phyloP scores from a whole-genome alignment of 2,888 invertebrate genomes.

The Microdon myrmicae region DNA sequence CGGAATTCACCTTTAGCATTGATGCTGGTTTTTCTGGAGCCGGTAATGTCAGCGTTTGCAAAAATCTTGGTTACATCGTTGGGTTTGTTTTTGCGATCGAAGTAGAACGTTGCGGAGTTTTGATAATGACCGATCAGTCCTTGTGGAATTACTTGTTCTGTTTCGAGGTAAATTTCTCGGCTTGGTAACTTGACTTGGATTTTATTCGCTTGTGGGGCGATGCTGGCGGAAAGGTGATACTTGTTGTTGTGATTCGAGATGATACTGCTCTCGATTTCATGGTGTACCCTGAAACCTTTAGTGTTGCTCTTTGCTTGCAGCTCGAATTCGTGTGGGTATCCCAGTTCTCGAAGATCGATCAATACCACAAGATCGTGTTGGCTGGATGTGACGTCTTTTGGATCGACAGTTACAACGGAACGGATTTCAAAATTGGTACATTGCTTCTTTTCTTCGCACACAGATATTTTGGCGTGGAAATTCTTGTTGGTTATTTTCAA shows the following conservation, averaged over 20 bases:
- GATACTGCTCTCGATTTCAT: constrained; percentile 78
- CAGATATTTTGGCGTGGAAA: constrained; percentile 76
- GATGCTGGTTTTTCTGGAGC: constrained; percentile 67
- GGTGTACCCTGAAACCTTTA: constrained; percentile 71
- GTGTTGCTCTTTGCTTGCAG: constrained; percentile 74
- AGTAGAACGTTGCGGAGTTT: constrained; percentile 73
- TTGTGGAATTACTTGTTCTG: constrained; percentile 68
- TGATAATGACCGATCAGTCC: constrained; percentile 72
- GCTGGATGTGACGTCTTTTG: constrained; percentile 62
- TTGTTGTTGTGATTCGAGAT: constrained; percentile 76
- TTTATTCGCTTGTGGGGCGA: constrained; percentile 73
- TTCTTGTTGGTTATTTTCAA: constrained; percentile 78
- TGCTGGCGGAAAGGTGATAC: constrained; percentile 76
- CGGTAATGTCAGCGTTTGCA: constrained; percentile 69
- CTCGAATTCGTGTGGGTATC: constrained; percentile 79
- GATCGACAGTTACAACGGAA: constrained; percentile 57
- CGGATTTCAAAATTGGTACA: constrained; percentile 76
- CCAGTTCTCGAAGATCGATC: constrained; percentile 79
- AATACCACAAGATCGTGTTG: constrained; percentile 74
- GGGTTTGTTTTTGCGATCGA: constrained; percentile 78
- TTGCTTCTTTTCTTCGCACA: constrained; percentile 82
- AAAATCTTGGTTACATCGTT: constrained; percentile 74
- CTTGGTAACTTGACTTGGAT: constrained; percentile 75
- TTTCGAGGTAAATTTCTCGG: constrained; percentile 75
- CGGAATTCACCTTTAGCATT: constrained; percentile 71